These are phyloP conservation scores for Drosophila koepferae DNA, from an alignment of 2,888 invertebrate species.

Conservation along the genomic window DNA sequence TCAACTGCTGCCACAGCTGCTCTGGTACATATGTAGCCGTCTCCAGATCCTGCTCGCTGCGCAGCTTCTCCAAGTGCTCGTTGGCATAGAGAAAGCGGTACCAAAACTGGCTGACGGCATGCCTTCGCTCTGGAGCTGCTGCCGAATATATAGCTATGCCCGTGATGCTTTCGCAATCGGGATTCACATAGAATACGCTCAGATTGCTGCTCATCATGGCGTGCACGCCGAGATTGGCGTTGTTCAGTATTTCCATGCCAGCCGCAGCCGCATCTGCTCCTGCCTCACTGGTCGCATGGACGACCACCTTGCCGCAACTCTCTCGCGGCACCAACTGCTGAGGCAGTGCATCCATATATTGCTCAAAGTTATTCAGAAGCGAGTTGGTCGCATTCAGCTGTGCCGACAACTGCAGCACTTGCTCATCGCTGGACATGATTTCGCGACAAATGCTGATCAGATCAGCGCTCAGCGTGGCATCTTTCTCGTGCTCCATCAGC, in stretches of 20 bases:
- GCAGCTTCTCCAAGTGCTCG: constrained; percentile 85
- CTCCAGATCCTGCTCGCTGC: constrained; percentile 86
- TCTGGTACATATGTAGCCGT: constrained; percentile 87
- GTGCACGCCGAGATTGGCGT: constrained; percentile 73
- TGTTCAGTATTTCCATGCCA: constrained; percentile 61
- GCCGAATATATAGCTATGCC: constrained; percentile 82
- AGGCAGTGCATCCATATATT: constrained; percentile 86
- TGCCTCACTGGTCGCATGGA: constrained; percentile 10
- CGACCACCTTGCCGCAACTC: constrained; percentile 51
- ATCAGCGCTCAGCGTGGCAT: constrained; percentile 65
- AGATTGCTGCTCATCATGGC: constrained; percentile 77
- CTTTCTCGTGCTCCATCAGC: constrained; percentile 58
- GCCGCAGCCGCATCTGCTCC: constrained; percentile 10
- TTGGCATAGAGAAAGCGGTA: constrained; percentile 84
- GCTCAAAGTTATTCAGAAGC: constrained; percentile 87
- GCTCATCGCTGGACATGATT: constrained; percentile 86
- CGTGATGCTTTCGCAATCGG: constrained; percentile 74
- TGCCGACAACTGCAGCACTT: constrained; percentile 80
- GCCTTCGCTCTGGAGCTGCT: constrained; percentile 2
- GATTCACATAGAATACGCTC: constrained; percentile 82
- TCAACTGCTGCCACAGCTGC: constrained; percentile 80
- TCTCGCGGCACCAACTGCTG: constrained; percentile 46
- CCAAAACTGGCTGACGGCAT: constrained; percentile 63
- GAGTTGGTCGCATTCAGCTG: constrained; percentile 88
- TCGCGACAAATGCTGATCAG: constrained; percentile 85